phyloP scores from a whole-genome alignment of 2,797 vertebrate species.

The Coccyzus lansbergi region DNA sequence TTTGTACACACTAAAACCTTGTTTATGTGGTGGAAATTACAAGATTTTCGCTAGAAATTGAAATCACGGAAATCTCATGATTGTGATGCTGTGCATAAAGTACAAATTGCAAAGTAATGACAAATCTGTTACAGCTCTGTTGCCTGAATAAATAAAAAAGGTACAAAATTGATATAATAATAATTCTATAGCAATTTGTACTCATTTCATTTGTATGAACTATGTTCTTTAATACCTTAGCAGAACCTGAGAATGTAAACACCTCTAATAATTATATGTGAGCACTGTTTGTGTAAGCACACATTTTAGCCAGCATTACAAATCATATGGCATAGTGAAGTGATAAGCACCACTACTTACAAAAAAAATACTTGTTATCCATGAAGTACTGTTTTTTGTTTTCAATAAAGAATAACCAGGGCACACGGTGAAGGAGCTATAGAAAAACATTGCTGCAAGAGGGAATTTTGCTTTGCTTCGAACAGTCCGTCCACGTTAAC shows the following conservation, averaged over 20 bases:
- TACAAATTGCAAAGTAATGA: not conserved
- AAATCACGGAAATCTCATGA: not conserved
- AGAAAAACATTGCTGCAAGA: not conserved
- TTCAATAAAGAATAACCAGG: constrained; percentile 2
- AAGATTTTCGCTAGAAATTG: not conserved
- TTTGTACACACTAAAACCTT: not conserved
- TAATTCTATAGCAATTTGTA: not conserved
- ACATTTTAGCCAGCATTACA: constrained; percentile 27
- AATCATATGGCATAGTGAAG: constrained; percentile 4
- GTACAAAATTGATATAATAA: not conserved
- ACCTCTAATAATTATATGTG: not conserved
- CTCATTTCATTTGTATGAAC: not conserved
- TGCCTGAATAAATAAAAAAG: not conserved
- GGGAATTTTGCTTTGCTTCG: not conserved
- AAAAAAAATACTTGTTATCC: not conserved
- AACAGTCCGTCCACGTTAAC: not conserved
- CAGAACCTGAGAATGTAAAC: not conserved
- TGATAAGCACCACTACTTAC: constrained; percentile 7
- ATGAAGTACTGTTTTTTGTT: not conserved
- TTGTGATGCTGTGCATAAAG: not conserved
- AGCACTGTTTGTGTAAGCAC: not conserved
- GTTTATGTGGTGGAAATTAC: not conserved
- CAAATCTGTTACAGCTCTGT: not conserved
- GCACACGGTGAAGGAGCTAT: not conserved
- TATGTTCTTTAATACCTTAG: not conserved